Percentiles rank a stretch among this genome's conserved stretches.
phyloP scores from a whole-genome alignment of 1,140 invertebrate species.

The Cherax quadricarinatus region DNA sequence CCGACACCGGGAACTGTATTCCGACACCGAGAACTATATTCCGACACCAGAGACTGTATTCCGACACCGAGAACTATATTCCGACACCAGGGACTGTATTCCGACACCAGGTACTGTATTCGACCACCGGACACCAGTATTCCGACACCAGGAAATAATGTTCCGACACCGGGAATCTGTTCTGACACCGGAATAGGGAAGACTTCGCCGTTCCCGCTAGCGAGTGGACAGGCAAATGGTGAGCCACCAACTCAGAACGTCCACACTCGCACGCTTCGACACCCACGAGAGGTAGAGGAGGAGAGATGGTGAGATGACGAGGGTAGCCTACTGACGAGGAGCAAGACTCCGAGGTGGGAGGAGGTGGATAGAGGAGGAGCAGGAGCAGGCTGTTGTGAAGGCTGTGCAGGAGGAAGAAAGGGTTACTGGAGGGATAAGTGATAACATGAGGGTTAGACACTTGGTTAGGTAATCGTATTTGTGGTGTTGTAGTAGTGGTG shows the following conservation, averaged over 20 bases:
- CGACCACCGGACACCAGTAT: too few species aligned
- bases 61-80: too few species aligned
- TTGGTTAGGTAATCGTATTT: too few species aligned
- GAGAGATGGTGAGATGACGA: neutral
- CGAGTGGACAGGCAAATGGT: neutral
- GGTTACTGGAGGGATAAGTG: too few species aligned
- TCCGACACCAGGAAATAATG: too few species aligned
- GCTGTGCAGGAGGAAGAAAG: too few species aligned
- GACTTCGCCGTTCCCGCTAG: neutral
- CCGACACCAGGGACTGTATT: neutral
- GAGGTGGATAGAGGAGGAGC: neutral
- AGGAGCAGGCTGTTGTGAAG: neutral
- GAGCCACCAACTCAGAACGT: neutral
- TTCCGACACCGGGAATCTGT: too few species aligned
- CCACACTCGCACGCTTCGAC: neutral
- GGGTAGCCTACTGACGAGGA: neutral
- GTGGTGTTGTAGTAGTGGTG: too few species aligned
- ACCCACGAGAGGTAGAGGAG: neutral
- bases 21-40: neutral
- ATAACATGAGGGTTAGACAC: neutral
- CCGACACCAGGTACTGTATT: too few species aligned
- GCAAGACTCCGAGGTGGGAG: neutral
- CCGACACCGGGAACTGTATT: too few species aligned
- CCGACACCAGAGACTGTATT: neutral
- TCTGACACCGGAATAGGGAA: neutral